These are phyloP conservation scores for Cyclargus thomasi DNA, from an alignment of 1,140 invertebrate genomes.

Conservation along the genomic window DNA sequence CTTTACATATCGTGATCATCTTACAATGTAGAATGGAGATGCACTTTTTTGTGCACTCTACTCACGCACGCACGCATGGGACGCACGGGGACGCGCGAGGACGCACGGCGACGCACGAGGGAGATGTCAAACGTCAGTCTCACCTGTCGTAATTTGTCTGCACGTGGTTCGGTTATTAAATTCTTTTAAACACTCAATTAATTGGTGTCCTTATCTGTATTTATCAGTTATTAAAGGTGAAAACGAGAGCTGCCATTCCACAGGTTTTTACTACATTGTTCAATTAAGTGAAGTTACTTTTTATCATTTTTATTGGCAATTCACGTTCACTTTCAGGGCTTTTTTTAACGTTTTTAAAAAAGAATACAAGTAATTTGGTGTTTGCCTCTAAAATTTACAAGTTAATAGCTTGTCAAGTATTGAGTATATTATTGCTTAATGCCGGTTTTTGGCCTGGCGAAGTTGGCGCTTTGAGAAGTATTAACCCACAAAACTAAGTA, in stretches of 20 bases:
- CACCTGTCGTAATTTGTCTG: slow-evolving; percentile 59
- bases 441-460: too few relatives aligned
- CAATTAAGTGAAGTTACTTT: too few relatives aligned
- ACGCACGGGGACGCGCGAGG: neutral
- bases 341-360: too few relatives aligned
- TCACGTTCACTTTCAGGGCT: too few relatives aligned
- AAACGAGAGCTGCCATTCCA: neutral
- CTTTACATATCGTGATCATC: neutral
- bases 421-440: too few relatives aligned
- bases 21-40: neutral
- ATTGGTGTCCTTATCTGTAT: slow-evolving; percentile 50
- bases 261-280: neutral
- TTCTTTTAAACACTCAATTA: slow-evolving; percentile 44
- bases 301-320: too few relatives aligned
- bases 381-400: too few relatives aligned
- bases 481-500: too few relatives aligned
- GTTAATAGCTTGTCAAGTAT: too few relatives aligned
- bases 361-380: too few relatives aligned
- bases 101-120: neutral
- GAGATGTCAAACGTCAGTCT: slow-evolving; percentile 46
- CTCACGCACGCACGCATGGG: neutral
- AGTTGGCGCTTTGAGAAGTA: too few relatives aligned
- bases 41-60: neutral
- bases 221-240: neutral
- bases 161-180: slow-evolving; percentile 60